These are phyloP conservation scores for Dicrurus megarhynchus DNA, from an alignment of 2,113 vertebrate genomes.

Conservation along the genomic window DNA sequence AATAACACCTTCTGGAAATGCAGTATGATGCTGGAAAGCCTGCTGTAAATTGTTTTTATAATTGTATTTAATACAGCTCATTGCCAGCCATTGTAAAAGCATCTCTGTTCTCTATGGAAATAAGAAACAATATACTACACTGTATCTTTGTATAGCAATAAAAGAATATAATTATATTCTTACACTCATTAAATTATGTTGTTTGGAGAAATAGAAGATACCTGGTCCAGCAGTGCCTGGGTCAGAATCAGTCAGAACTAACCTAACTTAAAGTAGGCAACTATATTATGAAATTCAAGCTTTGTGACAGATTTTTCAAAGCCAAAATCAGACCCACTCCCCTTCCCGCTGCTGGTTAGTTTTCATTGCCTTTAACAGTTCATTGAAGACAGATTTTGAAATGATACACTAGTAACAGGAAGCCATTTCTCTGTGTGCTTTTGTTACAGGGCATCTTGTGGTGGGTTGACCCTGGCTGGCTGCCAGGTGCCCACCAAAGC, in stretches of 20 bases:
- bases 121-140: not conserved
- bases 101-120: not conserved
- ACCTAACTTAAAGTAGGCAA: not conserved
- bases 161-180: not conserved
- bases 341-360: not conserved
- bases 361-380: not conserved
- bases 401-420: not conserved
- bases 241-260: not conserved
- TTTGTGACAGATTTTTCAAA: not conserved
- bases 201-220: not conserved
- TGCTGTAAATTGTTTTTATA: not conserved
- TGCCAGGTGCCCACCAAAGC: not conserved
- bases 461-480: not conserved
- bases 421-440: not conserved
- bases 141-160: not conserved
- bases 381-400: not conserved
- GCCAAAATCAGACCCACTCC: not conserved
- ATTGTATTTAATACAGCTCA: not conserved
- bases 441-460: not conserved
- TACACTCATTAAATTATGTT: not conserved
- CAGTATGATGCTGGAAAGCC: not conserved
- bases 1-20: slow-evolving; percentile 44
- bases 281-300: not conserved
- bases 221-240: not conserved
- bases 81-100: not conserved